Evolutionary conservation across 2,797 vertebrate species (phyloP).

Genomic region (Myiothlypis chrysogaster): DNA sequence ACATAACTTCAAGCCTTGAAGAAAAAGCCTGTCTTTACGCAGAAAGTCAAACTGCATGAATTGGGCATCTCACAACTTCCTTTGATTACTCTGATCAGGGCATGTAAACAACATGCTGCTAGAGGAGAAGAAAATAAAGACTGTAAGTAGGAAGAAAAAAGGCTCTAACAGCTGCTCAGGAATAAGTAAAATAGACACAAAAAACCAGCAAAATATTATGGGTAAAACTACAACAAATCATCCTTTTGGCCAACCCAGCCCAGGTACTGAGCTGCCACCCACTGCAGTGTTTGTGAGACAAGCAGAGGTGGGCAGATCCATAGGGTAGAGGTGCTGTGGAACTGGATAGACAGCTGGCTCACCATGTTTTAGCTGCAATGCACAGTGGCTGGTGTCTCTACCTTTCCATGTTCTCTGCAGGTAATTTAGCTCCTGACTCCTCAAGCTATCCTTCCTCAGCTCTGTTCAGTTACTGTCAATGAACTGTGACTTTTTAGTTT

Average conservation of each 20-base stretch:
- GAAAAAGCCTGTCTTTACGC: neutral
- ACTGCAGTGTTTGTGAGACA: neutral
- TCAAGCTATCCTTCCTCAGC: neutral
- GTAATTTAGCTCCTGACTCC: neutral
- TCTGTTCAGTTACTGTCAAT: neutral
- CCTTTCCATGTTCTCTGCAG: neutral
- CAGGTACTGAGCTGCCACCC: neutral
- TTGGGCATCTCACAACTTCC: neutral
- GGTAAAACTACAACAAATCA: neutral
- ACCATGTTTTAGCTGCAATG: neutral
- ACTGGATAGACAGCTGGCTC: neutral
- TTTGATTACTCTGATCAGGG: neutral
- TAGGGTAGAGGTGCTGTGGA: neutral
- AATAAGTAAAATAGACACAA: neutral
- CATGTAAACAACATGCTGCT: neutral
- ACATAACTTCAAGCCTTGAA: neutral
- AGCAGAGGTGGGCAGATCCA: neutral
- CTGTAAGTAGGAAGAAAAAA: neutral
- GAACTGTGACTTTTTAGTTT: neutral
- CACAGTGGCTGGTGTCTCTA: neutral
- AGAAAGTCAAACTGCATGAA: neutral
- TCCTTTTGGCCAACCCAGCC: neutral
- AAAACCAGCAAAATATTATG: neutral
- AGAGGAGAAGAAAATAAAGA: neutral
- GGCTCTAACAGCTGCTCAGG: neutral